Evolutionary conservation across 2,113 vertebrate species (phyloP), one percentile per base, ranked within the genome.

Genomic region (Etheostoma cragini): DNA sequence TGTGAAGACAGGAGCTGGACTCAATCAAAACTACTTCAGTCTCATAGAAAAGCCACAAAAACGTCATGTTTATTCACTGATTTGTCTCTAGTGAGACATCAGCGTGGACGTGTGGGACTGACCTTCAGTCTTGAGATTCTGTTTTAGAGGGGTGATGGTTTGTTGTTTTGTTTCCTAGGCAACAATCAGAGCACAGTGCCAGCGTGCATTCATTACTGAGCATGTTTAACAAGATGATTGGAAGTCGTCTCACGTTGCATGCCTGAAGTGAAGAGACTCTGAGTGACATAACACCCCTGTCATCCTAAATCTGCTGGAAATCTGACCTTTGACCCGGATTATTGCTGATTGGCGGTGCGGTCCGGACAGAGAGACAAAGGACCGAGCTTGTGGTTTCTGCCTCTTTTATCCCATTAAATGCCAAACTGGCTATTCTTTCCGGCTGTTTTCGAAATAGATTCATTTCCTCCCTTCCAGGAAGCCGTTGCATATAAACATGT

Each of bases 281-380:
- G 64, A 74, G 33, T 74, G 77, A 81, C 83, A 76, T 62, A 57
- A 84, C 75, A 50, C 1, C 52, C 0, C 49, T 58, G 61, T 72
- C 47, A 64, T 56, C 63, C 64, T 21, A 53, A 67, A 74, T 11
- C 69, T 71, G 70, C n/a, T 33, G 78, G 54, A 35, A 63, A 72
- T 56, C 19, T 85, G 80, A 83, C 64, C 82, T 72, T 46, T 87
- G 75, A 84, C 53, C 78, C 46, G 61, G 24, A 69, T 81, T 53
- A 64, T 4, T 62, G 38, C 30, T 54, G 82, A 80, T 85, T 52
- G 66, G 57, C 45, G 22, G 49, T 35, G 38, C 42, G 13, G 60
- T 35, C n/a, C 10, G 3, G 26, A 30, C 42, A 1, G 16, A 42
- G 53, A 50, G 13, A 68, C 50, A 33, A 30, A 35, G 4, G 2